These are phyloP conservation scores for Bufo bufo DNA, from an alignment of 2,113 vertebrate genomes.

Conservation along the genomic window DNA sequence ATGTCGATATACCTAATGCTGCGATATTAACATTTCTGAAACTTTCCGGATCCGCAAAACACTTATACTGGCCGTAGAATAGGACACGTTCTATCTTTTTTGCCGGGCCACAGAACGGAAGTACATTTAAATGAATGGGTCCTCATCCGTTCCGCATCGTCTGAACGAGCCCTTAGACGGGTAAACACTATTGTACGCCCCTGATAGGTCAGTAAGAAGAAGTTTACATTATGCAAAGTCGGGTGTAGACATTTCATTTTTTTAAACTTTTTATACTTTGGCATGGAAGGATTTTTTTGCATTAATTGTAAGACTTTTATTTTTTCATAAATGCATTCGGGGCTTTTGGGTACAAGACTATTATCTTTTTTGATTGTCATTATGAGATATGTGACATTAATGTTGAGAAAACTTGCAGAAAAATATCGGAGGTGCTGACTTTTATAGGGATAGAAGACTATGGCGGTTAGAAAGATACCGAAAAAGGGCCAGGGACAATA, in stretches of 20 bases:
- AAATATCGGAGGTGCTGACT: constrained; percentile 77
- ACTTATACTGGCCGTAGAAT: too few relatives aligned
- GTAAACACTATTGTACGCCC: constrained; percentile 76
- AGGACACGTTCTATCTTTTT: too few relatives aligned
- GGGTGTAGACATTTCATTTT: constrained; percentile 74
- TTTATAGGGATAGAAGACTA: constrained; percentile 65
- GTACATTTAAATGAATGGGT: too few relatives aligned
- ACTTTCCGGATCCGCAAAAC: too few relatives aligned
- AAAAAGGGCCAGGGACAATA: constrained; percentile 60
- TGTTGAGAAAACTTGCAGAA: constrained; percentile 71
- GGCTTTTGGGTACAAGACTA: constrained; percentile 84
- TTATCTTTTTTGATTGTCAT: constrained; percentile 85
- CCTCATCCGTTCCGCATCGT: too few relatives aligned
- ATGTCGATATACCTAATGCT: too few relatives aligned
- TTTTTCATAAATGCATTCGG: constrained; percentile 84
- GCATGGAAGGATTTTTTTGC: constrained; percentile 83
- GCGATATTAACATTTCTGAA: too few relatives aligned
- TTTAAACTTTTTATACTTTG: constrained; percentile 84
- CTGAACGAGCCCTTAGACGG: too few relatives aligned
- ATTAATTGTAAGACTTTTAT: constrained; percentile 85
- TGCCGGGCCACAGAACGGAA: too few relatives aligned
- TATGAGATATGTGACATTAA: constrained; percentile 85
- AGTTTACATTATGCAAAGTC: constrained; percentile 79
- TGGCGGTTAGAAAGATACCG: constrained; percentile 68
- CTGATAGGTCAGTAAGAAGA: constrained; percentile 69